Percentiles rank a stretch among this genome's conserved stretches.
These are phyloP conservation scores for Colinus virginianus DNA, from an alignment of 2,113 vertebrate genomes.

Conservation along the genomic window DNA sequence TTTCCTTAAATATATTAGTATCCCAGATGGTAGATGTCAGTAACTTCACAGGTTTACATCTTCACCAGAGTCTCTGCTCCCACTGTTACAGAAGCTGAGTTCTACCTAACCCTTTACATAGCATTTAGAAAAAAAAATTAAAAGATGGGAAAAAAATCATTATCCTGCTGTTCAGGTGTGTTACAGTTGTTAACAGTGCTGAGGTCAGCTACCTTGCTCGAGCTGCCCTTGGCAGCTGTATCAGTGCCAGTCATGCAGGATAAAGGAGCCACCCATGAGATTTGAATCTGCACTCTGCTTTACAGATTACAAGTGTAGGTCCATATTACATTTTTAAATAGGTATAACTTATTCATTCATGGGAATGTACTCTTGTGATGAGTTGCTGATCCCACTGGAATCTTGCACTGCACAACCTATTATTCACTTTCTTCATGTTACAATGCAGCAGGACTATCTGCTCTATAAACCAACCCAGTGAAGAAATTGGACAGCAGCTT, in stretches of 20 bases:
- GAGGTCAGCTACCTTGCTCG: background rate
- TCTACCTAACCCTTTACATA: background rate
- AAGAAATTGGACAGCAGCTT: background rate
- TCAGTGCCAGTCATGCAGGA: background rate
- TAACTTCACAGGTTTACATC: background rate
- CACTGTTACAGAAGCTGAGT: background rate
- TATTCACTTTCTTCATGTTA: background rate
- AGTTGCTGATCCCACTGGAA: background rate
- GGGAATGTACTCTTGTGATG: background rate
- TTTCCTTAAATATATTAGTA: background rate
- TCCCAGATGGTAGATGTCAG: background rate
- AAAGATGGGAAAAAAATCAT: background rate
- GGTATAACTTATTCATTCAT: background rate
- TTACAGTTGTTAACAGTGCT: background rate
- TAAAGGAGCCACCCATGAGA: background rate
- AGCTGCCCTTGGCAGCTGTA: background rate
- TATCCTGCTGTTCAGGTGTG: background rate
- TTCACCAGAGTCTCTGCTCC: background rate
- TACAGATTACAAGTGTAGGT: background rate
- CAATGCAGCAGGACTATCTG: background rate
- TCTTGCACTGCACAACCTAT: accelerated
- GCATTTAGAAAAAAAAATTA: background rate
- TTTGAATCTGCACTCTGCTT: background rate
- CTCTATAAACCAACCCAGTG: background rate
- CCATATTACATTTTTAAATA: constrained; percentile 24